These are phyloP conservation scores for Xenops minutus DNA, from an alignment of 2,797 vertebrate genomes.

Conservation along the genomic window DNA sequence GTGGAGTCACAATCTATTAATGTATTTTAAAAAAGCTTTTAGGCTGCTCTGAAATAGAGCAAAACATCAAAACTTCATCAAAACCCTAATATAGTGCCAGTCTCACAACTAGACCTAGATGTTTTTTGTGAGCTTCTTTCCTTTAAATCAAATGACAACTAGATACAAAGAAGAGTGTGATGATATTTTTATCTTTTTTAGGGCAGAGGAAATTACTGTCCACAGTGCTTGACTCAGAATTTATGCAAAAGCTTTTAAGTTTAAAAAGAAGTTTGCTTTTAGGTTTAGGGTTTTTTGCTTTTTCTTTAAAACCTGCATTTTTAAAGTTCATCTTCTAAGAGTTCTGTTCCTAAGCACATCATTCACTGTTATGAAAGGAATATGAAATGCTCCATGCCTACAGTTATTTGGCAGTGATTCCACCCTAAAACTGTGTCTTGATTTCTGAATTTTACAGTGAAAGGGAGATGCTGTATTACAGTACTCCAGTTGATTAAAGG, in stretches of 20 bases:
- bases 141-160: neutral
- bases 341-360: neutral
- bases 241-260: neutral
- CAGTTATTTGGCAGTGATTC: neutral
- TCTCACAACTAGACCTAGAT: neutral
- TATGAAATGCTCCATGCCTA: neutral
- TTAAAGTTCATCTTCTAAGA: neutral
- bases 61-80: neutral
- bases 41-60: neutral
- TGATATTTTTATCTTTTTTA: neutral
- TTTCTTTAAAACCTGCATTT: neutral
- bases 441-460: neutral
- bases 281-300: neutral
- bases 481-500: neutral
- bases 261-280: neutral
- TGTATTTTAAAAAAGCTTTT: neutral
- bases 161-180: neutral
- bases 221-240: neutral
- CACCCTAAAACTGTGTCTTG: neutral
- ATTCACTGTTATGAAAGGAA: neutral
- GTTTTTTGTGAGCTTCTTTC: neutral
- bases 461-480: neutral
- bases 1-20: neutral
- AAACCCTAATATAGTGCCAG: neutral
- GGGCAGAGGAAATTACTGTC: neutral